Percentiles rank a stretch among this genome's conserved stretches.
phyloP scores from a whole-genome alignment of 2,888 invertebrate species.

The Atethmia centrago region DNA sequence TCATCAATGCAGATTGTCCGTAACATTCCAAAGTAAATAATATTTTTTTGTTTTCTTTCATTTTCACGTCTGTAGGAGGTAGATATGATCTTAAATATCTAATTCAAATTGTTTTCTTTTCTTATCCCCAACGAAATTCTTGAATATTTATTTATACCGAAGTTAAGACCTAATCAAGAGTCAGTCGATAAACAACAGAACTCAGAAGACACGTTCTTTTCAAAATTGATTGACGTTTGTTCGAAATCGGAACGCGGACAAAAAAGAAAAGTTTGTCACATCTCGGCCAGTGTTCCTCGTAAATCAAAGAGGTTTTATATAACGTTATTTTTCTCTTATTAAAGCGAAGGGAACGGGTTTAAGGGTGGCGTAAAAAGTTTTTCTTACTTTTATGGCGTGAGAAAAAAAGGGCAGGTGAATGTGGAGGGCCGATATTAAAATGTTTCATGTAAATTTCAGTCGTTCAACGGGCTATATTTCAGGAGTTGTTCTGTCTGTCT shows the following conservation, averaged over 20 bases:
- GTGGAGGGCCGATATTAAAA: slow-evolving; percentile 86
- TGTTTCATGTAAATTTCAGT: slow-evolving; percentile 90
- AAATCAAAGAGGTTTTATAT: slow-evolving; percentile 74
- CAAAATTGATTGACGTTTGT: slow-evolving; percentile 78
- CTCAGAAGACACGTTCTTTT: slow-evolving; percentile 69
- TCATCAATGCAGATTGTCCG: background rate
- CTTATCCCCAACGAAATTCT: slow-evolving; percentile 57
- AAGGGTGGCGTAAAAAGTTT: slow-evolving; percentile 67
- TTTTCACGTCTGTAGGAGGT: no score
- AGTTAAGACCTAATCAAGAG: slow-evolving; percentile 23
- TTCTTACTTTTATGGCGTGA: slow-evolving; percentile 83
- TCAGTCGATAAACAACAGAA: slow-evolving; percentile 64
- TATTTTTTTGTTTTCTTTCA: no score
- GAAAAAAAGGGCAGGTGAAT: slow-evolving; percentile 88
- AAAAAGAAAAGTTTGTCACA: slow-evolving; percentile 73
- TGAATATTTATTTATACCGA: slow-evolving; percentile 8
- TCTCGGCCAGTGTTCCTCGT: slow-evolving; percentile 71
- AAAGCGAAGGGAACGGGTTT: slow-evolving; percentile 67
- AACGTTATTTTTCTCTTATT: slow-evolving; percentile 69
- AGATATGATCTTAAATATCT: no score
- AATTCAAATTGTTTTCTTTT: slow-evolving; percentile 7
- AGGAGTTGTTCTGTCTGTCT: slow-evolving; percentile 82
- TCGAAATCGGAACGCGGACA: slow-evolving; percentile 69
- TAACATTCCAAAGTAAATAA: background rate
- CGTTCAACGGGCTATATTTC: slow-evolving; percentile 85